phyloP scores from a whole-genome alignment of 1,140 invertebrate species.

The Polyergus mexicanus region DNA sequence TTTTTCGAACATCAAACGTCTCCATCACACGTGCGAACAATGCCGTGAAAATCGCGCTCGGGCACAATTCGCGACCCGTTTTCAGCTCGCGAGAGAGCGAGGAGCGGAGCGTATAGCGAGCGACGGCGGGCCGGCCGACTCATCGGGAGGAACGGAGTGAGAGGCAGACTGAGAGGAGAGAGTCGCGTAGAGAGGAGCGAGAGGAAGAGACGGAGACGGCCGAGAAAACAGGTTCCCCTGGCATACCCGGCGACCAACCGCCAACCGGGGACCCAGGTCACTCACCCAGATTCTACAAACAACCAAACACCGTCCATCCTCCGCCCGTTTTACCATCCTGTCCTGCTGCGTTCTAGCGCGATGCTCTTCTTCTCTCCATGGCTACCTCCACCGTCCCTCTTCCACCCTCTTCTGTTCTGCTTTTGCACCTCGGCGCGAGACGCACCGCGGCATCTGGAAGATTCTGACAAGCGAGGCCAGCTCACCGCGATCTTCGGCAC shows the following conservation, averaged over 20 bases:
- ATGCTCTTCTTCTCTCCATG: slow-evolving; percentile 1
- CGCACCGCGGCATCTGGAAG: slow-evolving; percentile 30
- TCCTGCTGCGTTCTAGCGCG: slow-evolving; percentile 21
- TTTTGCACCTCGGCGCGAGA: slow-evolving; percentile 30
- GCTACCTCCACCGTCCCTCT: not conserved
- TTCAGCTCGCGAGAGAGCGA: slow-evolving; percentile 65
- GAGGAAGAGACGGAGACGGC: slow-evolving; percentile 67
- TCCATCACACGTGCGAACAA: slow-evolving; percentile 51
- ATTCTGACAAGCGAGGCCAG: slow-evolving; percentile 66
- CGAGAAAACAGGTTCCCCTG: slow-evolving; percentile 76
- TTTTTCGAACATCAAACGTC: slow-evolving; percentile 42
- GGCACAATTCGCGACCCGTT: slow-evolving; percentile 58
- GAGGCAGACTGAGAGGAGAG: slow-evolving; percentile 49
- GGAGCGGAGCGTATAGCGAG: slow-evolving; percentile 58
- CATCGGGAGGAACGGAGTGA: slow-evolving; percentile 57
- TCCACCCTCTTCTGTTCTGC: not conserved
- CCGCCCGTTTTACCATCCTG: slow-evolving; percentile 37
- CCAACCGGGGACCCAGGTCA: slow-evolving; percentile 79
- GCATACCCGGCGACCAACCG: slow-evolving; percentile 74
- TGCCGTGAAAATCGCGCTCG: slow-evolving; percentile 60
- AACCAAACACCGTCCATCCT: slow-evolving; percentile 79
- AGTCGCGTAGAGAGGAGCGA: slow-evolving; percentile 18
- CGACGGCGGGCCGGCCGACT: slow-evolving; percentile 29
- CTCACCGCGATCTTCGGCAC: slow-evolving; percentile 38
- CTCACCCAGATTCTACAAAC: slow-evolving; percentile 85